Evolutionary conservation across 2,797 vertebrate genomes (phyloP).

Genomic region (Enteromius mattozi): DNA sequence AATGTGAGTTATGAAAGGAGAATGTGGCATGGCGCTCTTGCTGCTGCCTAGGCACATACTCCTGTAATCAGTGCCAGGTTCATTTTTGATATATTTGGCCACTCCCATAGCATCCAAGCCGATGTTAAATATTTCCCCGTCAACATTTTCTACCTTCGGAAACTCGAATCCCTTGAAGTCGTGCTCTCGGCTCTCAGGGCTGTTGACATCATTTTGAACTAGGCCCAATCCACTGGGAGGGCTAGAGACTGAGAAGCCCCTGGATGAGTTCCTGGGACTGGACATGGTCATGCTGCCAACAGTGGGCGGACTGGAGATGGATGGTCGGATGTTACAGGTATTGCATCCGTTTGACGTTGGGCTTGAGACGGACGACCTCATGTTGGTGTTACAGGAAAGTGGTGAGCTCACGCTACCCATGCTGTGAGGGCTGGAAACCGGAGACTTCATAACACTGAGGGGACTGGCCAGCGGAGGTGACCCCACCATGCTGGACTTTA

Average conservation of each 20-base stretch:
- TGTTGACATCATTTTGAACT: conserved; percentile 85
- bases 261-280: conserved; percentile 85
- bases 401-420: conserved; percentile 93
- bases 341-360: conserved; percentile 84
- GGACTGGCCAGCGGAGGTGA: conserved; percentile 95
- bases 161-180: conserved; percentile 89
- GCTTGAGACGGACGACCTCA: conserved; percentile 92
- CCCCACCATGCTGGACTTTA: conserved; percentile 87
- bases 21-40: conserved; percentile 80
- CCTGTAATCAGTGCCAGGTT: conserved; percentile 90
- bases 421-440: conserved; percentile 93
- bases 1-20: conserved; percentile 89
- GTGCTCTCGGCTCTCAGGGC: conserved; percentile 84
- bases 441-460: conserved; percentile 93
- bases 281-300: conserved; percentile 84
- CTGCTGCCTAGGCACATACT: conserved; percentile 88
- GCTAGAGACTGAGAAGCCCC: conserved; percentile 83
- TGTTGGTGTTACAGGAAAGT: conserved; percentile 87
- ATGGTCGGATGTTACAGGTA: conserved; percentile 84
- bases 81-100: conserved; percentile 95
- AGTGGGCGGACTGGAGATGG: conserved; percentile 89
- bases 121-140: conserved; percentile 85
- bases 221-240: conserved; percentile 82
- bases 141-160: conserved; percentile 92
- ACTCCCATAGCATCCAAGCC: conserved; percentile 88